Evolutionary conservation across 2,888 invertebrate genomes (phyloP).

Genomic region (Scaptomyza polygonia): DNA sequence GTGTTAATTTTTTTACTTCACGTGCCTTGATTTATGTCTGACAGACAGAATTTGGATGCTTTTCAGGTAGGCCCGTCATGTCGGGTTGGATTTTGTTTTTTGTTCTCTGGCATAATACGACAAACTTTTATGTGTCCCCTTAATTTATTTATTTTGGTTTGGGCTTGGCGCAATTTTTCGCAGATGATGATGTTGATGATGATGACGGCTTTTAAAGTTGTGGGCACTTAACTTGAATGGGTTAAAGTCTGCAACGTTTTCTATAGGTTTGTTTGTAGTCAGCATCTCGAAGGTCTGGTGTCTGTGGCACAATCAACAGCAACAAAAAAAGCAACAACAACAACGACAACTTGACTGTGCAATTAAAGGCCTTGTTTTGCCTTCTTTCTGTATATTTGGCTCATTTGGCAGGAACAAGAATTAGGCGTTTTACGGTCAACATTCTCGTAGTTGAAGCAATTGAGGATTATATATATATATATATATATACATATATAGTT

Average conservation of each 20-base stretch:
- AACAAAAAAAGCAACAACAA: slow-evolving; percentile 2
- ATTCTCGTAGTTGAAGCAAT: slow-evolving; percentile 50
- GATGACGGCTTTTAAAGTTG: slow-evolving; percentile 28
- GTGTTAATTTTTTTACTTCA: slow-evolving; percentile 21
- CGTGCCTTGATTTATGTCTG: slow-evolving; percentile 61
- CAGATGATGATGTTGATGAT: slow-evolving; percentile 14
- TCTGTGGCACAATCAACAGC: slow-evolving; percentile 24
- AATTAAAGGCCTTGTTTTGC: slow-evolving; percentile 60
- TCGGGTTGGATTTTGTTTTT: not conserved
- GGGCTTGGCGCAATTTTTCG: slow-evolving; percentile 24
- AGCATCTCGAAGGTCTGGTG: slow-evolving; percentile 22
- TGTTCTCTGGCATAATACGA: slow-evolving; percentile 54
- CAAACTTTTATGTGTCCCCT: slow-evolving; percentile 57
- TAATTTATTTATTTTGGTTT: slow-evolving; percentile 14
- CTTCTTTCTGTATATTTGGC: slow-evolving; percentile 35
- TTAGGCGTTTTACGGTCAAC: slow-evolving; percentile 74
- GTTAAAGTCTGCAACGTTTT: slow-evolving; percentile 48
- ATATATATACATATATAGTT: slow-evolving; percentile 15
- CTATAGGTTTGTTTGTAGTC: not conserved
- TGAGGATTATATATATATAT: slow-evolving; percentile 41
- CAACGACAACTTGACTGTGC: slow-evolving; percentile 16
- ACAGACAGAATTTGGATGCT: slow-evolving; percentile 59
- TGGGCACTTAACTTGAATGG: slow-evolving; percentile 48
- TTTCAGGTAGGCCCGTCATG: slow-evolving; percentile 15
- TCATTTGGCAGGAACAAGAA: slow-evolving; percentile 68